These are phyloP conservation scores for Ectropis grisescens DNA, from an alignment of 1,140 invertebrate species.

Conservation along the genomic window DNA sequence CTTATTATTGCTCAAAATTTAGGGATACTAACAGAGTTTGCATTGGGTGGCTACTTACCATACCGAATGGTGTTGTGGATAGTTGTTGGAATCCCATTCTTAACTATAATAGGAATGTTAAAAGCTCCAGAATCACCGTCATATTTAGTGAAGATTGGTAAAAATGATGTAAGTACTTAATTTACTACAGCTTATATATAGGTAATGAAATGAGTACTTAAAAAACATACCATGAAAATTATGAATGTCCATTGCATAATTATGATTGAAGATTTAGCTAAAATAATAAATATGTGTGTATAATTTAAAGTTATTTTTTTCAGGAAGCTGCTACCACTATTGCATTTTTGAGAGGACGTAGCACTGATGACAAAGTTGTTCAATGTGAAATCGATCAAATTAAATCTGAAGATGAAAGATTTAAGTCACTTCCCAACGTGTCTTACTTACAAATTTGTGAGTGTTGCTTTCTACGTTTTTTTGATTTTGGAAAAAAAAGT, in stretches of 20 bases:
- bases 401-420: slow-evolving; percentile 16
- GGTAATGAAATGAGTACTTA: too few species aligned
- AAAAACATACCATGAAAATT: not conserved
- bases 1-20: slow-evolving; percentile 26
- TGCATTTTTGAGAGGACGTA: slow-evolving; percentile 16
- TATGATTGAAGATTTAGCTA: too few species aligned
- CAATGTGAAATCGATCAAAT: slow-evolving; percentile 18
- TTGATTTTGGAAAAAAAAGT: too few species aligned
- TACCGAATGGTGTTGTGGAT: slow-evolving; percentile 50
- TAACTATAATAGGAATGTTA: slow-evolving; percentile 37
- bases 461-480: too few species aligned
- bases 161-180: slow-evolving; percentile 32
- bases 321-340: slow-evolving; percentile 18
- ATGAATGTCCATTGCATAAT: too few species aligned
- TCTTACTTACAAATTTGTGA: slow-evolving; percentile 19
- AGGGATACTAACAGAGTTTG: slow-evolving; percentile 48
- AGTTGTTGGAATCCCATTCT: slow-evolving; percentile 29
- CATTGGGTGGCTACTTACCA: slow-evolving; percentile 46
- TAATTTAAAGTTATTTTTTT: too few species aligned
- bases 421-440: slow-evolving; percentile 14
- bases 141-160: slow-evolving; percentile 45
- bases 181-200: too few species aligned
- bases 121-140: slow-evolving; percentile 66
- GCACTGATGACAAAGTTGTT: slow-evolving; percentile 15
- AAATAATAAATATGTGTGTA: too few species aligned